Conservation (phyloP, 1,140 invertebrate genomes). For the Probaryconus sp. region DNA sequence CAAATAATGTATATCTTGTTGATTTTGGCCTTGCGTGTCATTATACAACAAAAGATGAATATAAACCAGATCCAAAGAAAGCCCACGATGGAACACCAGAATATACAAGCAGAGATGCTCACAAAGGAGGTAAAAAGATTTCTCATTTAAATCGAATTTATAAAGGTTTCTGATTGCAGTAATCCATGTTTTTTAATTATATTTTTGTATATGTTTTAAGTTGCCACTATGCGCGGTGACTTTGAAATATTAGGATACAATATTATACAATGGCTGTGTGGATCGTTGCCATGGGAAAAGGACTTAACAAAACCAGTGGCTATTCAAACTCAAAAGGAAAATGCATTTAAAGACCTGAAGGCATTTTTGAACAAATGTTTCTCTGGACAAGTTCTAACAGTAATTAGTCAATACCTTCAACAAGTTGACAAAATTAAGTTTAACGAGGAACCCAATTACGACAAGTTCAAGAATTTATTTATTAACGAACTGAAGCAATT, state of each 20-base stretch:
- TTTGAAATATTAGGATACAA: conserved; percentile 96
- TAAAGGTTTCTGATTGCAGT: conserved; percentile 3
- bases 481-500: conserved; percentile 67
- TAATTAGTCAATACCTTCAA: conserved; percentile 67
- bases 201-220: conserved; percentile 73
- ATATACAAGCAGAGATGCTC: conserved; percentile 96
- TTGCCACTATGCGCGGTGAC: conserved; percentile 91
- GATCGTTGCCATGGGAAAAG: conserved; percentile 90
- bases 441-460: conserved; percentile 71
- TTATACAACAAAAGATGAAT: conserved; percentile 85
- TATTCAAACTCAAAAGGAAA: conserved; percentile 86
- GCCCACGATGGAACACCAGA: conserved; percentile 98
- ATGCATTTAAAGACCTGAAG: conserved; percentile 83
- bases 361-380: conserved; percentile 82
- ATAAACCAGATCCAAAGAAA: conserved; percentile 91
- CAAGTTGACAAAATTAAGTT: conserved; percentile 66
- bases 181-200: conserved; percentile 25
- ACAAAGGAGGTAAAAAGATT: conserved; percentile 86
- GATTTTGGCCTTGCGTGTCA: conserved; percentile 95
- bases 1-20: conserved; percentile 90
- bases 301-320: conserved; percentile 81
- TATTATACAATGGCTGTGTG: conserved; percentile 92
- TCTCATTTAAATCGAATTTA: conserved; percentile 26
- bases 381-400: conserved; percentile 74
- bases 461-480: conserved; percentile 70